Evolutionary conservation across 2,113 vertebrate genomes (phyloP).

Genomic region (Mesoclemmys tuberculata): DNA sequence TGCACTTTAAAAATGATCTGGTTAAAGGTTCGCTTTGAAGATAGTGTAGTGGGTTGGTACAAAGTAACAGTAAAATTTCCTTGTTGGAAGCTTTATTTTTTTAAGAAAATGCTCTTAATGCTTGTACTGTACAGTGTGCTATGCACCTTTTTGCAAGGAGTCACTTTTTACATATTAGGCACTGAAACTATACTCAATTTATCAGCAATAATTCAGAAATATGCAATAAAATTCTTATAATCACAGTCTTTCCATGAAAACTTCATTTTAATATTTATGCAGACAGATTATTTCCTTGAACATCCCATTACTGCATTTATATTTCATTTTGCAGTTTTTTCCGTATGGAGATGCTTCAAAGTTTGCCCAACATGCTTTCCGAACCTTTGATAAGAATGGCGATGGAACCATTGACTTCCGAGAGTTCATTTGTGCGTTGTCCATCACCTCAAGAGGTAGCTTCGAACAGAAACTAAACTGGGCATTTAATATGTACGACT

Average conservation of each 20-base stretch:
- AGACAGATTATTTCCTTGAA: accelerated
- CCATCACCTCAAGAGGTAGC: conserved; percentile 97
- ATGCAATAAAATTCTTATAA: not conserved
- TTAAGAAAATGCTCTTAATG: not conserved
- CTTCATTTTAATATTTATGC: not conserved
- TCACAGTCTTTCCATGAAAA: not conserved
- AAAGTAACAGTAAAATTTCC: not conserved
- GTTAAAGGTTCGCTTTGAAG: not conserved
- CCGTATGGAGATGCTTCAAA: conserved; percentile 97
- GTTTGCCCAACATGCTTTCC: conserved; percentile 98
- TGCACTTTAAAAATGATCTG: not conserved
- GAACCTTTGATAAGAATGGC: conserved; percentile 98
- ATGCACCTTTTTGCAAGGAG: not conserved
- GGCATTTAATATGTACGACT: conserved; percentile 99
- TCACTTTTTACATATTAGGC: not conserved
- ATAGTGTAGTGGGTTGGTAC: not conserved
- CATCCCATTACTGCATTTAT: not conserved
- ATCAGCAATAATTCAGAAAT: not conserved
- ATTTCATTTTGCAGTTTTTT: conserved; percentile 88
- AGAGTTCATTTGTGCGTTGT: conserved; percentile 98
- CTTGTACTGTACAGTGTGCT: not conserved
- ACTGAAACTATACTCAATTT: not conserved
- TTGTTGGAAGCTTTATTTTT: not conserved
- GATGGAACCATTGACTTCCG: conserved; percentile 99
- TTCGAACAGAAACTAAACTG: conserved; percentile 99